A percentile compares a stretch with the other conserved stretches of the same genome.
Conservation (phyloP, 2,797 vertebrate genomes). For the Eleutherodactylus coqui region DNA sequence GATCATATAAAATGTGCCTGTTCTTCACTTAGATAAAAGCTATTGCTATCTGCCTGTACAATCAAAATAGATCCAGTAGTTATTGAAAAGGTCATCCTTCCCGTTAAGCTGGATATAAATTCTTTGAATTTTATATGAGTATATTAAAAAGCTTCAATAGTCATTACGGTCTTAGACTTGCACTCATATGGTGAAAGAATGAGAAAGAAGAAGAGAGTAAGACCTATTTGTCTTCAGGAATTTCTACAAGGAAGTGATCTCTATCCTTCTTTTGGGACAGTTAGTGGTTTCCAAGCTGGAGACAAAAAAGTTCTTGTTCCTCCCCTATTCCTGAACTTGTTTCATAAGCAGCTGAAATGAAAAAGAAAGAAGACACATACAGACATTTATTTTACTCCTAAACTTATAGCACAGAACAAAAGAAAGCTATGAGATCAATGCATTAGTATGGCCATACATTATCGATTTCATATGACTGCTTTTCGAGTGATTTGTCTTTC, state of each 20-base stretch:
- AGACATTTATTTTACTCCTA: background rate
- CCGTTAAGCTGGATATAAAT: too few species aligned
- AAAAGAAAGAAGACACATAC: background rate
- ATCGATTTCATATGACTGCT: background rate
- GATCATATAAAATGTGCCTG: too few species aligned
- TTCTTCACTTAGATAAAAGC: too few species aligned
- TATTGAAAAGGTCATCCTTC: too few species aligned
- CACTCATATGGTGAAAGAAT: too few species aligned
- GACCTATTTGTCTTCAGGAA: too few species aligned
- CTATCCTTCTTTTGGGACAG: background rate
- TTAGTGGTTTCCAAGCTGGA: background rate
- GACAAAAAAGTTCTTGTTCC: background rate
- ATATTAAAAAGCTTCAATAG: too few species aligned
- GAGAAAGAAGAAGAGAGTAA: too few species aligned
- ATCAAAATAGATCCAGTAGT: too few species aligned
- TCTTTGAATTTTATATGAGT: too few species aligned
- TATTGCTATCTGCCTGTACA: too few species aligned
- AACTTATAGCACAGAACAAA: background rate
- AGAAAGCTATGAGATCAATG: background rate
- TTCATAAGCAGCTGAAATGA: background rate
- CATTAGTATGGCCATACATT: background rate
- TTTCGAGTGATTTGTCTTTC: background rate
- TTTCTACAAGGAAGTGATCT: background rate
- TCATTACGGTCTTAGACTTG: too few species aligned
- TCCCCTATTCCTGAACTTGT: background rate